Evolutionary conservation across 2,888 invertebrate genomes (phyloP).

Genomic region (Orthonevra nobilis): DNA sequence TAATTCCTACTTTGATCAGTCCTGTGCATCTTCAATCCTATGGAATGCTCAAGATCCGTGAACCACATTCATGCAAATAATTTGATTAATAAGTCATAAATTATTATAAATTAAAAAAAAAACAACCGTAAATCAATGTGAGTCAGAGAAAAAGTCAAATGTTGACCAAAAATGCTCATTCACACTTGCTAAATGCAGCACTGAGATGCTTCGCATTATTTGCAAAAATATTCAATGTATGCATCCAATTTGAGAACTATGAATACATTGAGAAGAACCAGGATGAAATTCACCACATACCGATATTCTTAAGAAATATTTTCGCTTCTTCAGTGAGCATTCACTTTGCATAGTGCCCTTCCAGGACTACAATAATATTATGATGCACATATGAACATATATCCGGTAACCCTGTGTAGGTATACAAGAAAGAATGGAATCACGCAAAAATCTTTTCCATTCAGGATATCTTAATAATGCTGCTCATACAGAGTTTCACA

Average conservation of each 20-base stretch:
- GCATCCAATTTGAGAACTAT: slow-evolving; percentile 10
- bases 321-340: slow-evolving; percentile 11
- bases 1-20: too few relatives aligned
- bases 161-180: too few relatives aligned
- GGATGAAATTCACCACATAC: slow-evolving; percentile 23
- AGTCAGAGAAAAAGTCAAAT: too few relatives aligned
- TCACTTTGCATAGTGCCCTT: slow-evolving; percentile 34
- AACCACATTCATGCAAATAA: too few relatives aligned
- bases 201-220: too few relatives aligned
- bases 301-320: slow-evolving; percentile 32
- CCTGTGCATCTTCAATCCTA: too few relatives aligned
- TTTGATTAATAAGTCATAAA: too few relatives aligned
- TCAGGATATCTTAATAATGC: slow-evolving; percentile 48
- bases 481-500: slow-evolving; percentile 34
- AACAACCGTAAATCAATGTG: too few relatives aligned
- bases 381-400: background rate
- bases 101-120: too few relatives aligned
- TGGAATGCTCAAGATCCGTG: too few relatives aligned
- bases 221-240: too few relatives aligned
- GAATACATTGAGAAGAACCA: slow-evolving; percentile 15
- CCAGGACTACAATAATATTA: background rate
- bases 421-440: slow-evolving; percentile 11
- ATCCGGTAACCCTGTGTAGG: background rate
- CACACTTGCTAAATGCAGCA: too few relatives aligned
- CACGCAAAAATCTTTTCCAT: slow-evolving; percentile 50